phyloP scores from a whole-genome alignment of 2,113 vertebrate genomes.

The Ammospiza nelsoni region DNA sequence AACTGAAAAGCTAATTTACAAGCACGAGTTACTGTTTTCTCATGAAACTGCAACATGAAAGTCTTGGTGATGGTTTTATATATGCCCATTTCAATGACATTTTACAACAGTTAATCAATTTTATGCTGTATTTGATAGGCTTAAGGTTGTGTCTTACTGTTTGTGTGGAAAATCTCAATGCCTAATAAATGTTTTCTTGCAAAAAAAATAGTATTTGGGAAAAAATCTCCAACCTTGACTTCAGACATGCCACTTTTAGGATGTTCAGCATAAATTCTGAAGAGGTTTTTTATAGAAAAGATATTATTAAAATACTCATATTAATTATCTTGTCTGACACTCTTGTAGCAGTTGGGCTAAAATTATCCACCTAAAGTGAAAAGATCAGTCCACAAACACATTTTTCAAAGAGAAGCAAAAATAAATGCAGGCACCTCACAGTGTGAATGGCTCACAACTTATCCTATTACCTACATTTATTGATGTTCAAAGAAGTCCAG shows the following conservation, averaged over 20 bases:
- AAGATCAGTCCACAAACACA: neutral
- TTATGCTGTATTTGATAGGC: neutral
- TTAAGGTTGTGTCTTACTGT: neutral
- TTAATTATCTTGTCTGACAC: neutral
- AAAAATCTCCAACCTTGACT: neutral
- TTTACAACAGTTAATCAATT: neutral
- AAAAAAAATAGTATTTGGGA: neutral
- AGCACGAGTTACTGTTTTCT: neutral
- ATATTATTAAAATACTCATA: neutral
- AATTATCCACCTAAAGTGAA: neutral
- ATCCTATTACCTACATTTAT: slow-evolving; percentile 61
- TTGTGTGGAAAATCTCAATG: neutral
- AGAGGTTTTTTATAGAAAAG: neutral
- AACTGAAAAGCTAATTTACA: neutral
- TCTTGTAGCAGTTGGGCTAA: neutral
- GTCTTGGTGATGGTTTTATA: neutral
- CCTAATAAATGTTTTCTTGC: neutral
- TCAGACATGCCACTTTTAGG: neutral
- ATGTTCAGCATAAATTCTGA: neutral
- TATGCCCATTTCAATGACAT: neutral
- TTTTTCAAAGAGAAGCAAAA: neutral
- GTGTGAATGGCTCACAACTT: neutral
- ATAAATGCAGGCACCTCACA: neutral
- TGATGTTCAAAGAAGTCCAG: slow-evolving; percentile 77
- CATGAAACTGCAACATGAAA: neutral